Percentiles rank a stretch among this genome's conserved stretches.
Conservation (phyloP, 2,888 invertebrate species). For the Gryllus longicercus region DNA sequence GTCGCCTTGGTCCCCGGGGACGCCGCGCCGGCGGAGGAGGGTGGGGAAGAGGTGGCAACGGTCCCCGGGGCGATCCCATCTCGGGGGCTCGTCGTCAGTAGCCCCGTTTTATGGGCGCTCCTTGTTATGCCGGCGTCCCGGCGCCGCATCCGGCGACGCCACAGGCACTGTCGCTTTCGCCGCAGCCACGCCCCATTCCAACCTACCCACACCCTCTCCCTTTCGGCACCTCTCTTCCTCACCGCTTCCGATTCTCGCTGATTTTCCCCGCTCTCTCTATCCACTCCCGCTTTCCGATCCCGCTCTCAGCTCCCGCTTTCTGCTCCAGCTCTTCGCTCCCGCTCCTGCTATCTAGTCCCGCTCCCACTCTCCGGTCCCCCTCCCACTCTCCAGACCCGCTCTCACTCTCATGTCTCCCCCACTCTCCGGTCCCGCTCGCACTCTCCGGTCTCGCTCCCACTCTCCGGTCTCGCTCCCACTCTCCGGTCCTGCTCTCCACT, state of each 20-base stretch:
- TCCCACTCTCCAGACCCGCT: neutral
- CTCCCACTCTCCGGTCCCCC: neutral
- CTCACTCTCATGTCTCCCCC: too few relatives aligned
- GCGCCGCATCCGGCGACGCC: neutral
- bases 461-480: neutral
- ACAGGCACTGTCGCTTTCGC: neutral
- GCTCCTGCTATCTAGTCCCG: neutral
- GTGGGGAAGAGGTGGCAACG: neutral
- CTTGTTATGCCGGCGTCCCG: slow-evolving; percentile 1
- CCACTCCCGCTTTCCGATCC: neutral
- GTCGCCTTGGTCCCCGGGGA: neutral
- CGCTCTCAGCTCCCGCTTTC: neutral
- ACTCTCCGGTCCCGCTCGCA: neutral
- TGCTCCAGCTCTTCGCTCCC: neutral
- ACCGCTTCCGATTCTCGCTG: neutral
- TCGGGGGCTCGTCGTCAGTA: neutral
- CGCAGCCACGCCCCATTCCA: neutral
- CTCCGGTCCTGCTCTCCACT: neutral
- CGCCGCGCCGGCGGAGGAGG: neutral
- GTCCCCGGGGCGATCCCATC: neutral
- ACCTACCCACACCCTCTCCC: neutral
- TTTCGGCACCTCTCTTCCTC: too few relatives aligned
- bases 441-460: neutral
- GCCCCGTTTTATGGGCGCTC: slow-evolving; percentile 3
- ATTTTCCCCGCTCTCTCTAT: neutral